A percentile compares a stretch with the other conserved stretches of the same genome.
phyloP scores from a whole-genome alignment of 2,113 vertebrate species.

The Oryzias javanicus region DNA sequence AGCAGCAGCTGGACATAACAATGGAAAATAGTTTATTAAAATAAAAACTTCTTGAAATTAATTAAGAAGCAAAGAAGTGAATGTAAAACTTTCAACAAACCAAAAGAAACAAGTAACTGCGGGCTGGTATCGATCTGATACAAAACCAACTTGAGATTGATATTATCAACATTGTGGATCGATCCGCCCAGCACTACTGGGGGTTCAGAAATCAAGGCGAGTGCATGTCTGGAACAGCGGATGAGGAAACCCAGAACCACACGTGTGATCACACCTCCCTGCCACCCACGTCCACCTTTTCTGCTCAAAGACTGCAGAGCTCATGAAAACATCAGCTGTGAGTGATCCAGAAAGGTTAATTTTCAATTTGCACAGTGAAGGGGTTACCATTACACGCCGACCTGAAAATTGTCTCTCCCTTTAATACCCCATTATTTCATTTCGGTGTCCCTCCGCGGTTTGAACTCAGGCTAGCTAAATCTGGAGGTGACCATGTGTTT shows the following conservation, averaged over 20 bases:
- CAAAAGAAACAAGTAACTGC: too few relatives aligned
- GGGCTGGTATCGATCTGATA: too few relatives aligned
- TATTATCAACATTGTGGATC: too few relatives aligned
- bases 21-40: too few relatives aligned
- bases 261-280: constrained; percentile 60
- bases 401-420: constrained; percentile 84
- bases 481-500: constrained; percentile 85
- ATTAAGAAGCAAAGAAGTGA: too few relatives aligned
- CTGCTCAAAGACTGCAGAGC: constrained; percentile 36
- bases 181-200: too few relatives aligned
- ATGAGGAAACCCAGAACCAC: constrained; percentile 25
- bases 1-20: too few relatives aligned
- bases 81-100: too few relatives aligned
- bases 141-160: too few relatives aligned
- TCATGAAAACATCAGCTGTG: constrained; percentile 62
- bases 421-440: constrained; percentile 85
- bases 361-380: constrained; percentile 85
- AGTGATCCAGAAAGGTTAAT: constrained; percentile 82
- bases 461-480: constrained; percentile 78
- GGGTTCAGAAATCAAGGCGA: constrained; percentile 2
- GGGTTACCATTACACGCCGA: constrained; percentile 83
- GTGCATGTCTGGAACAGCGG: background rate
- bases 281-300: constrained; percentile 15
- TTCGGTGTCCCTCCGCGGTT: constrained; percentile 76
- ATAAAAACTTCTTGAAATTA: too few relatives aligned